phyloP scores from a whole-genome alignment of 1,140 invertebrate species.

The Patella vulgata region DNA sequence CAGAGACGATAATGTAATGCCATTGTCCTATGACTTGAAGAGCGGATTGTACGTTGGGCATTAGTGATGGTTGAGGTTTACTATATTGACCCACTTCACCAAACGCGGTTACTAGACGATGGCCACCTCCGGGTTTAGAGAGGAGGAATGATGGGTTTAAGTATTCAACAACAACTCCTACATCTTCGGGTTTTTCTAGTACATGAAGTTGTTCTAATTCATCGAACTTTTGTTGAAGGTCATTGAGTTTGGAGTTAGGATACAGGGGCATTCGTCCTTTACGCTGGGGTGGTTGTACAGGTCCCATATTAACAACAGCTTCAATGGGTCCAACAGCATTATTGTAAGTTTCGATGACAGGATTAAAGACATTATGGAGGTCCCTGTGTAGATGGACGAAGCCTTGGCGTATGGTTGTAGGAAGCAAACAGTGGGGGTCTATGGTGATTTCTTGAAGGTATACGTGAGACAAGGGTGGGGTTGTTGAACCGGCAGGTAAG shows the following conservation, averaged over 20 bases:
- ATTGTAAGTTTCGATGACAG: too few relatives aligned
- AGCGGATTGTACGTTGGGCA: constrained; percentile 33
- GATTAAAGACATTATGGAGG: too few relatives aligned
- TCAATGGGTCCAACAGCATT: too few relatives aligned
- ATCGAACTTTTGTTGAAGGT: constrained; percentile 28
- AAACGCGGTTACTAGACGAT: constrained; percentile 30
- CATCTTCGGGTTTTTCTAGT: constrained; percentile 27
- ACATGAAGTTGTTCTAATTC: too few relatives aligned
- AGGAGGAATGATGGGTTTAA: constrained; percentile 30
- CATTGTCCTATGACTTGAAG: constrained; percentile 19
- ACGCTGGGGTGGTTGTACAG: too few relatives aligned
- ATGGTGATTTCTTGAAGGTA: too few relatives aligned
- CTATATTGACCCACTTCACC: constrained; percentile 27
- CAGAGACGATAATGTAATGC: constrained; percentile 29
- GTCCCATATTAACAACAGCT: too few relatives aligned
- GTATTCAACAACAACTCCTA: constrained; percentile 23
- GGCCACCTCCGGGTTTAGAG: constrained; percentile 29
- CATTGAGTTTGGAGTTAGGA: constrained; percentile 7
- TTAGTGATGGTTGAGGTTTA: constrained; percentile 22
- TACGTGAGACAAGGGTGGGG: too few relatives aligned
- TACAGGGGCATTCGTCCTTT: constrained; percentile 27
- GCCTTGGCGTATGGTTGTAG: too few relatives aligned
- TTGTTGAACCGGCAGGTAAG: too few relatives aligned
- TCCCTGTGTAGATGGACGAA: too few relatives aligned
- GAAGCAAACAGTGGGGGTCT: too few relatives aligned